Conservation (phyloP, 2,797 vertebrate species). For the Synanceia verrucosa region DNA sequence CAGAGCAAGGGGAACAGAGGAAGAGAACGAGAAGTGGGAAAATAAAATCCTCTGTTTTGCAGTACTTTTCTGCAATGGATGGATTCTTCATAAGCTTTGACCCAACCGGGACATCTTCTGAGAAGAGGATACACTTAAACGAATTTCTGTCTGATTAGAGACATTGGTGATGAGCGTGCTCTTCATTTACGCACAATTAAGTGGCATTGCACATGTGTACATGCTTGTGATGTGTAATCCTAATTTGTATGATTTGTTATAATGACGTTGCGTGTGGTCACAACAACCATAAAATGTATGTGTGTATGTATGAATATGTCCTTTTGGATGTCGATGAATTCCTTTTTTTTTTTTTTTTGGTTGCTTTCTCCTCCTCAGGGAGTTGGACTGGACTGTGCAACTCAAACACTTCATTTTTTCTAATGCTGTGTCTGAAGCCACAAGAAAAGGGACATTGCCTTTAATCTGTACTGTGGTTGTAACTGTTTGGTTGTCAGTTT, state of each 20-base stretch:
- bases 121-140: too few relatives aligned
- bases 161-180: conserved; percentile 43
- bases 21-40: conserved; percentile 32
- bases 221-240: conserved; percentile 59
- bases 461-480: conserved; percentile 47
- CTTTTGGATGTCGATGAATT: conserved; percentile 48
- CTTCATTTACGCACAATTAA: conserved; percentile 70
- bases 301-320: conserved; percentile 39
- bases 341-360: conserved; percentile 14
- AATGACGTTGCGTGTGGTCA: conserved; percentile 31
- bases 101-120: conserved; percentile 30
- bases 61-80: conserved; percentile 42
- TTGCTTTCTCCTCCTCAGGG: conserved; percentile 48
- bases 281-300: conserved; percentile 27
- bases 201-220: conserved; percentile 67
- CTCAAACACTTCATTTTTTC: conserved; percentile 49
- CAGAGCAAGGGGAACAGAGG: conserved; percentile 56
- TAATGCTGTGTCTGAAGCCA: conserved; percentile 49
- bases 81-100: conserved; percentile 62
- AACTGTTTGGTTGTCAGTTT: conserved; percentile 56
- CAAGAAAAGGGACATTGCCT: conserved; percentile 33
- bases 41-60: conserved; percentile 32
- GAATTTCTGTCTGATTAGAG: too few relatives aligned
- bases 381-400: conserved; percentile 50
- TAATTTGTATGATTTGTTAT: conserved; percentile 51